A percentile compares a stretch with the other conserved stretches of the same genome.
These are phyloP conservation scores for Baronia brevicornis DNA, from an alignment of 2,888 invertebrate genomes.

Conservation along the genomic window DNA sequence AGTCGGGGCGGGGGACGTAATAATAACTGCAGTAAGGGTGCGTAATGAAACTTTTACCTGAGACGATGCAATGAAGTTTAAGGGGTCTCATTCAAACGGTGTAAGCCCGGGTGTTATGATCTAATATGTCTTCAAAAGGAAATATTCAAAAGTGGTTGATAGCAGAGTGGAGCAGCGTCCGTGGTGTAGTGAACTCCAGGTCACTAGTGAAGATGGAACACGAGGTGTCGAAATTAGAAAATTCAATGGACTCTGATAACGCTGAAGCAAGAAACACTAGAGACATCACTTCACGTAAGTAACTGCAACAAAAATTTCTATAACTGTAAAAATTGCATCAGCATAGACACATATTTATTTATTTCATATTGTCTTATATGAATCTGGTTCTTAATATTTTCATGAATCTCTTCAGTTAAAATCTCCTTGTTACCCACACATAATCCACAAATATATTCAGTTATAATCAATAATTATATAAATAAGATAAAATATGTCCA, in stretches of 20 bases:
- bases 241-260: slow-evolving; percentile 29
- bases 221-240: slow-evolving; percentile 30
- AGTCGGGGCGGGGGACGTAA: slow-evolving; percentile 44
- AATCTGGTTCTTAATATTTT: too few relatives aligned
- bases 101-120: slow-evolving; percentile 10
- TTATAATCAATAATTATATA: too few relatives aligned
- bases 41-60: slow-evolving; percentile 66
- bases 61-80: slow-evolving; percentile 21
- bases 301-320: too few relatives aligned
- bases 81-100: slow-evolving; percentile 13
- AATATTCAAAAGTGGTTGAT: slow-evolving; percentile 47
- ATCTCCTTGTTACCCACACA: too few relatives aligned
- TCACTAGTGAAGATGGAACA: slow-evolving; percentile 15
- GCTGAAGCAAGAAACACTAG: slow-evolving; percentile 11
- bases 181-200: slow-evolving; percentile 12
- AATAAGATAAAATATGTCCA: too few relatives aligned
- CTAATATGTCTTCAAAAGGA: slow-evolving; percentile 25
- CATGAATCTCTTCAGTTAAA: too few relatives aligned
- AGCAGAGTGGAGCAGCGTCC: slow-evolving; percentile 41
- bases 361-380: too few relatives aligned
- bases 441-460: too few relatives aligned
- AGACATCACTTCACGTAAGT: slow-evolving; percentile 6
- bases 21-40: slow-evolving; percentile 58
- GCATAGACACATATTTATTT: too few relatives aligned
- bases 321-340: too few relatives aligned